Conservation (phyloP, 2,888 invertebrate genomes). For the Acleris laterana region DNA sequence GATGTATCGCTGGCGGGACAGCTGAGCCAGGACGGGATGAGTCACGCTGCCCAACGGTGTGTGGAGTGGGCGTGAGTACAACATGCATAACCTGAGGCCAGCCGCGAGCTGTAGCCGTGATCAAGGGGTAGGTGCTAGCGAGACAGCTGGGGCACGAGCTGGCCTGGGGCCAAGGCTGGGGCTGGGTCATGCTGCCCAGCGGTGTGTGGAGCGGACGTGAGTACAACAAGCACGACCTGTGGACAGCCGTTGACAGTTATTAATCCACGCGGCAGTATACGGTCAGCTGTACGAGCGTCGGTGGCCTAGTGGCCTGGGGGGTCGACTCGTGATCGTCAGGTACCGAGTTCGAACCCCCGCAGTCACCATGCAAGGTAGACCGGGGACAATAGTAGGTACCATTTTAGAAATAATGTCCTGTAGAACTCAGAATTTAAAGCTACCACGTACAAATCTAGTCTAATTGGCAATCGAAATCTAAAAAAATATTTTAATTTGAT, state of each 20-base stretch:
- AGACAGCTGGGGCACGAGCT: conserved; percentile 83
- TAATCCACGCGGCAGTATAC: background rate
- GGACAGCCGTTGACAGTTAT: conserved; percentile 69
- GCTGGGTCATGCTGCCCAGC: conserved; percentile 88
- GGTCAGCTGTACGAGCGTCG: no score
- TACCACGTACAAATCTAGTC: no score
- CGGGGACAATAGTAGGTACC: no score
- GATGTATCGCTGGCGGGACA: conserved; percentile 81
- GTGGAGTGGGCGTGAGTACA: conserved; percentile 85
- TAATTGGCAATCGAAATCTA: no score
- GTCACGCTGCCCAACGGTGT: conserved; percentile 87
- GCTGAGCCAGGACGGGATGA: conserved; percentile 91
- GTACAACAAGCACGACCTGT: conserved; percentile 43
- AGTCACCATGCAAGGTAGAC: no score
- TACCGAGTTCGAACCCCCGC: no score
- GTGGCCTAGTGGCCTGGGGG: no score
- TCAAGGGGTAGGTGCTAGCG: conserved; percentile 79
- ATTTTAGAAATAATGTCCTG: no score
- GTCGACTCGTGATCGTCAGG: no score
- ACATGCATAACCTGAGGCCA: conserved; percentile 52
- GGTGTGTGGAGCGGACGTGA: conserved; percentile 57
- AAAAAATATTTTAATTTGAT: no score
- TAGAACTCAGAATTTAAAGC: no score
- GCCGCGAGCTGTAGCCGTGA: conserved; percentile 63
- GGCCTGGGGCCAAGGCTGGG: conserved; percentile 91